Base-by-base conservation (phyloP, 2,797 vertebrate genomes). In the Sebastes trivittatus region DNA sequence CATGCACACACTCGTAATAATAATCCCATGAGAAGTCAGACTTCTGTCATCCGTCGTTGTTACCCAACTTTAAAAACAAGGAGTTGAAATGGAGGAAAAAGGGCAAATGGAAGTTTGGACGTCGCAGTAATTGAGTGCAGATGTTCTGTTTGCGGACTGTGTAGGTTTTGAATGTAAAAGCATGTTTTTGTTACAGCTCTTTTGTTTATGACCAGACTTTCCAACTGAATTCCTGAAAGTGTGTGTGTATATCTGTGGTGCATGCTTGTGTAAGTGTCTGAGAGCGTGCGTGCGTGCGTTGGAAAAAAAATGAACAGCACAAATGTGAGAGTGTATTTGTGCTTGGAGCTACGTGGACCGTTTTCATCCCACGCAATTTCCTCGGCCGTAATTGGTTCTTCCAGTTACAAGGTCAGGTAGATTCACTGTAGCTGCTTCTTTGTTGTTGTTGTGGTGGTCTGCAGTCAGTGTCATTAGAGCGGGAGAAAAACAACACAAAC, bases 71-170 rank as follows among this genome's bases (percentile, higher is more conserved):
- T 64, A 30, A 74, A 74, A 89, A 80, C 62, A 65, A 22, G 2
- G 4, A 75, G 59, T 56, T 68, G 70, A 79, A 81, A 75, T n/a
- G n/a, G 54, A 23, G 78, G n/a, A 27, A 18, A 55, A 11, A n/a
- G 54, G 67, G 11, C 63, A 75, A 70, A 65, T 23, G 61, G 73
- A 86, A 71, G 55, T 77, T 86, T 84, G 58, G 75, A 78, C 58
- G 16, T 72, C 34, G 75, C 52, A 49, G 68, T 88, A 90, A 91
- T 87, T 82, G 77, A 78, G 27, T 46, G 11, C 90, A 93, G 91
- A 93, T 92, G 85, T 89, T 80, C 16, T 38, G 64, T 77, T 75
- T 88, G 58, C 72, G 20, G 49, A 82, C 66, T 36, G 38, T 66
- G 64, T 72, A 76, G 77, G 56, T 68, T 85, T 74, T 30, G 20